phyloP scores from a whole-genome alignment of 2,888 invertebrate genomes.

The Melangyna quadrimaculata region DNA sequence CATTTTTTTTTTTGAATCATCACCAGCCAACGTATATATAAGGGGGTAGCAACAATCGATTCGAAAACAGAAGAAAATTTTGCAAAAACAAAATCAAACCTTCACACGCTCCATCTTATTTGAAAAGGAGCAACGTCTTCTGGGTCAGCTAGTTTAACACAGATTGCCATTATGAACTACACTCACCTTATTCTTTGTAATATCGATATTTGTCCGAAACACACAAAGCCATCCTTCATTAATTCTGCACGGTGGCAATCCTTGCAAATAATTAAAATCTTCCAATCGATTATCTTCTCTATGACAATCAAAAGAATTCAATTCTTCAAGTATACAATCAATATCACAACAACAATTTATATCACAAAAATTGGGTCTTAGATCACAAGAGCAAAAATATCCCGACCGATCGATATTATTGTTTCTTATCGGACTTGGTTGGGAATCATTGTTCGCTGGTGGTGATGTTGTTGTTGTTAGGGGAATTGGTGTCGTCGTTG shows the following conservation, averaged over 20 bases:
- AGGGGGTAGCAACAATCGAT: too few relatives aligned
- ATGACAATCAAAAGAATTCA: constrained; percentile 77
- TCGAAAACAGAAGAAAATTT: too few relatives aligned
- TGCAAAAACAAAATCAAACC: too few relatives aligned
- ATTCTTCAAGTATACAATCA: constrained; percentile 83
- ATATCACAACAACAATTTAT: constrained; percentile 91
- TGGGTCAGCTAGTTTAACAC: too few relatives aligned
- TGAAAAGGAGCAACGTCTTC: too few relatives aligned
- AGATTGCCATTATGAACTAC: too few relatives aligned
- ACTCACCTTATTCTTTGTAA: constrained; percentile 45
- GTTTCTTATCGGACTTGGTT: constrained; percentile 18
- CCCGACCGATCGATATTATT: not conserved
- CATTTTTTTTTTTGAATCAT: too few relatives aligned
- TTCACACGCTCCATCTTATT: too few relatives aligned
- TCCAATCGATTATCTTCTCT: constrained; percentile 69
- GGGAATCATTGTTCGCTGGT: constrained; percentile 18
- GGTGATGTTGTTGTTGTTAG: not conserved
- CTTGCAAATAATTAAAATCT: constrained; percentile 77
- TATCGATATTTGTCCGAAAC: constrained; percentile 75
- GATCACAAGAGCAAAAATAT: constrained; percentile 83
- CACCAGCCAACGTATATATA: too few relatives aligned
- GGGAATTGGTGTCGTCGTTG: not conserved
- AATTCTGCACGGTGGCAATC: constrained; percentile 77
- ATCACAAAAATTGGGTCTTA: constrained; percentile 84
- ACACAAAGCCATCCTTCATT: constrained; percentile 79